These are phyloP conservation scores for Taenioides sp. DNA, from an alignment of 2,797 vertebrate genomes.

Conservation along the genomic window DNA sequence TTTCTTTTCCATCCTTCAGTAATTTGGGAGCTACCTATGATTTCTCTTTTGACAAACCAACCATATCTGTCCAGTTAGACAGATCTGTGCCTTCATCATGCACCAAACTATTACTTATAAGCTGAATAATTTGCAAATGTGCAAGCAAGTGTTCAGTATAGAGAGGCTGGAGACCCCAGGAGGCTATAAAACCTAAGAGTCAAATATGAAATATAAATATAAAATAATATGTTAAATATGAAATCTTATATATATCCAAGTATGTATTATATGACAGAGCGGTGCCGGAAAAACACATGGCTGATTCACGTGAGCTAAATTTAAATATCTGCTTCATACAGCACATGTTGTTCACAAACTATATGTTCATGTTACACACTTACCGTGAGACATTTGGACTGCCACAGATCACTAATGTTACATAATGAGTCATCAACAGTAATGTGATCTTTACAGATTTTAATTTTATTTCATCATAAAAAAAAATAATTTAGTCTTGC, in stretches of 20 bases:
- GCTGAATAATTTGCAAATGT: too few relatives aligned
- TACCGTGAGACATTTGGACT: background rate
- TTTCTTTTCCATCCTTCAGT: background rate
- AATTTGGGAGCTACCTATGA: background rate
- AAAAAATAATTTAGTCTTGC: background rate
- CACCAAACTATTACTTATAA: background rate
- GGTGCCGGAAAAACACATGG: background rate
- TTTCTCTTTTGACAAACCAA: background rate
- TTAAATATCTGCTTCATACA: background rate
- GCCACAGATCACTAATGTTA: background rate
- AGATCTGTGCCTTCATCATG: background rate
- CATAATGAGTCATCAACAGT: background rate
- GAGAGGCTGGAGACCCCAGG: too few relatives aligned
- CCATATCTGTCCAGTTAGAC: background rate
- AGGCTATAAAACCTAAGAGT: too few relatives aligned
- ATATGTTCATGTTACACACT: slow-evolving; percentile 1
- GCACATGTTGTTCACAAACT: background rate
- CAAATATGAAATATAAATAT: too few relatives aligned
- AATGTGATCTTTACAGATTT: background rate
- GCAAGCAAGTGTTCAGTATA: too few relatives aligned
- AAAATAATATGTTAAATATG: background rate
- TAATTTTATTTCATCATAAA: background rate
- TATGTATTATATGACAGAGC: background rate
- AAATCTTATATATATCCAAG: background rate
- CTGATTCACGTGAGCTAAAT: slow-evolving; percentile 4